Base-by-base conservation (phyloP, 2,888 invertebrate genomes). In the Dugesia japonica region DNA sequence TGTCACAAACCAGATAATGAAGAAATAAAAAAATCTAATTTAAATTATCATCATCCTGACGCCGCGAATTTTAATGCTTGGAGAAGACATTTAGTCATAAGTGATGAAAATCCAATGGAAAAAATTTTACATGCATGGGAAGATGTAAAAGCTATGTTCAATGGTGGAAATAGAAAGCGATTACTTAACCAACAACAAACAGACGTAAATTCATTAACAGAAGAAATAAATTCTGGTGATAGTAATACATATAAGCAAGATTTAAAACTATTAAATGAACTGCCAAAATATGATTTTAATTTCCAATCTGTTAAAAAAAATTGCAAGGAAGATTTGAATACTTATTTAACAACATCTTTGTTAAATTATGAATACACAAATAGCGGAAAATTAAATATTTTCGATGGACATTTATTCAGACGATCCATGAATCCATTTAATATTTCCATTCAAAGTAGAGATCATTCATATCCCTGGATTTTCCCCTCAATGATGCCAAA, bases 11-110 rank as follows among this genome's bases (percentile, higher is more conserved):
- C 72, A 7, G 77, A 77, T 15, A 56, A 42, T 28, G 73, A 77
- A 28, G 76, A 73, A 74, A 74, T 74, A 4, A 74, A 76, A 17
- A n/a, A 72, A 23, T 28, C 28, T 1, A 28, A 72, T 28, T 31
- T 92, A 81, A 82, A 92, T 82, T 95, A 93, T 86, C 89, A 92
- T 7, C 94, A 95, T 82, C 95, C 95, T 0, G 94, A 95, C 83
- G 94, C 95, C 1, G 95, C 95, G 17, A 97, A 97, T 86, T 95
- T 95, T 85, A 97, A 97, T 86, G 94, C 94, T 0, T 97, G 95
- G 95, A 87, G 95, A 75, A 88, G 95, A 1, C 95, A 97, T 84
- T 91, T 95, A 89, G 90, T 91, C 81, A 88, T 97, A 72, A 79
- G 79, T 7, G 89, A 87, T 73, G 90, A 90, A 13, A 79, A 78